Evolutionary conservation across 2,888 invertebrate genomes (phyloP), one percentile per base, ranked within the genome.

Genomic region (Tiliacea aurago): DNA sequence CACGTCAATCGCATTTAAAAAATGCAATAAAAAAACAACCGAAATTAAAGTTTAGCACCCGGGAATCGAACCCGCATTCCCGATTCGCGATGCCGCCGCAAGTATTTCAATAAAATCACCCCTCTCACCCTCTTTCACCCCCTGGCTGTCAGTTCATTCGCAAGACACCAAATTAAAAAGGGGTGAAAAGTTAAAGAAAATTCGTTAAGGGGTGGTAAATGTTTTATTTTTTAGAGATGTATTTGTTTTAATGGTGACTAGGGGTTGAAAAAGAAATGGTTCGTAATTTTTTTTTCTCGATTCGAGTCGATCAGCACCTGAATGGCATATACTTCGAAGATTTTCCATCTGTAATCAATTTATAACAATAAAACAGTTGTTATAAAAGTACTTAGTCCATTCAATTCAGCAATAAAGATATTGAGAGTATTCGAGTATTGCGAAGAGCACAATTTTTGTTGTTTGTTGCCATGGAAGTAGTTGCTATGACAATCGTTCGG

Each of bases 21-120:
- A 86, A 89, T 81, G 84, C 77, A 88, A 84, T 86, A 89, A 87
- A 87, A 89, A 87, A 86, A 87, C 87, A 81, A 70, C 80, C 87
- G 85, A 91, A 92, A 93, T 92, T 92, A 92, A 92, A 91, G 86
- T 86, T 88, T 84, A 78, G 76, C 63, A 51, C 65, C 79, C 84
- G 80, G 83, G 90, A 89, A 90, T 92, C 92, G 92, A 94, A 92
- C 91, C 79, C 80, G 89, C 89, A 93, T 94, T 91, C 94, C 91
- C 81, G 91, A 95, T 95, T 95, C 94, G 95, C 89, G 86, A 90
- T 90, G 91, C 92, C 91, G 89, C 93, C 93, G 89, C 93, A 94
- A 92, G 89, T 89, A 94, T 94, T 94, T 89, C 92, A 95, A 95
- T 95, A 95, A 92, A 93, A 90, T 78, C 77, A 80, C 86, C 86